These are phyloP conservation scores for Glaucomys volans DNA, from an alignment of 2,113 vertebrate species.

Conservation along the genomic window DNA sequence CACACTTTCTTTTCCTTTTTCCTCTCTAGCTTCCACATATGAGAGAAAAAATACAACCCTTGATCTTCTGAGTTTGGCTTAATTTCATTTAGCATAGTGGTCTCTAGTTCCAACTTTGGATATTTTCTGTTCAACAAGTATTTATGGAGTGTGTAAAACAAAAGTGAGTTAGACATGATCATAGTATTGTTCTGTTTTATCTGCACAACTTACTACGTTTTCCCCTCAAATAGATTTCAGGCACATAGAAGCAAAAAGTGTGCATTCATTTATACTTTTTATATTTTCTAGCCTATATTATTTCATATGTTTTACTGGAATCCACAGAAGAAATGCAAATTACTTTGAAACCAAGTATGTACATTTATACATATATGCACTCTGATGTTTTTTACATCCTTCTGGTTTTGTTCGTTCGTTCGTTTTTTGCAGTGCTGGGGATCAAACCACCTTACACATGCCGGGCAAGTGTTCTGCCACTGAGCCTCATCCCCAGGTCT, in stretches of 20 bases:
- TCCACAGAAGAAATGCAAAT: neutral
- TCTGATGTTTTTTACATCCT: neutral
- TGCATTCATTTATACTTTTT: neutral
- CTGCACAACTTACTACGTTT: neutral
- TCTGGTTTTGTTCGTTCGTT: neutral
- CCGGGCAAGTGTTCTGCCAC: too few relatives aligned
- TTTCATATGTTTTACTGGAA: neutral
- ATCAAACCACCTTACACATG: too few relatives aligned
- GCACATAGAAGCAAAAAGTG: neutral
- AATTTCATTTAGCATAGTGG: too few relatives aligned
- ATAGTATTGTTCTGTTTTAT: conserved; percentile 16
- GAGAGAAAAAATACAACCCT: too few relatives aligned
- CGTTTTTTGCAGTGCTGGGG: too few relatives aligned
- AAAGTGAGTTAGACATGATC: neutral
- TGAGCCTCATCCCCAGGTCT: neutral
- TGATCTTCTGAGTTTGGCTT: too few relatives aligned
- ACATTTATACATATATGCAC: neutral
- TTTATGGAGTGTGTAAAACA: neutral
- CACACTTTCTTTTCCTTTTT: too few relatives aligned
- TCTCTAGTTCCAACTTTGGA: too few relatives aligned
- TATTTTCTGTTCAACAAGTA: too few relatives aligned
- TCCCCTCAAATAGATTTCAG: neutral
- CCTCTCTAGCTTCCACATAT: too few relatives aligned
- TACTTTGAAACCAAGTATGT: neutral
- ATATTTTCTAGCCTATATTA: neutral